These are phyloP conservation scores for Andrena bicolor DNA, from an alignment of 2,888 invertebrate genomes.

Conservation along the genomic window DNA sequence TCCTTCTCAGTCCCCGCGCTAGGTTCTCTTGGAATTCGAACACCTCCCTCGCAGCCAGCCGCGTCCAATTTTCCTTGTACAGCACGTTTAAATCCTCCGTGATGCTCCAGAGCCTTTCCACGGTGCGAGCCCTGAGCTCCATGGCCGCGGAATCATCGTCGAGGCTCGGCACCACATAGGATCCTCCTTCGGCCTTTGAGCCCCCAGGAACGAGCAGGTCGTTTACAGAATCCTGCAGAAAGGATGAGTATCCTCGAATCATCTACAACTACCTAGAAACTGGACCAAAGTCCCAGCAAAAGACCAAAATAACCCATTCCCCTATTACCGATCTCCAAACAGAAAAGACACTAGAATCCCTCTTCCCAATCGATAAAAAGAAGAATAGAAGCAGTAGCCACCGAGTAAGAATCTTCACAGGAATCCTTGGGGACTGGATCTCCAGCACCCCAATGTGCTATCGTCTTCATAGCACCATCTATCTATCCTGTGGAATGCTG, in stretches of 20 bases:
- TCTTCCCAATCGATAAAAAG: too few relatives aligned
- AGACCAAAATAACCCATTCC: too few relatives aligned
- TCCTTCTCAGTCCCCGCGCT: conserved; percentile 82
- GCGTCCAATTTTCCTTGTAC: conserved; percentile 96
- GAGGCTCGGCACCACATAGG: conserved; percentile 66
- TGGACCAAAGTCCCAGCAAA: too few relatives aligned
- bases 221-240: conserved; percentile 71
- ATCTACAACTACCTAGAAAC: too few relatives aligned
- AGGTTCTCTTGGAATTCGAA: conserved; percentile 91
- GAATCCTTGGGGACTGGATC: too few relatives aligned
- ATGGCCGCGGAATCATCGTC: conserved; percentile 85
- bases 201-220: conserved; percentile 67
- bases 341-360: too few relatives aligned
- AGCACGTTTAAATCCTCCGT: conserved; percentile 95
- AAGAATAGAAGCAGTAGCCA: too few relatives aligned
- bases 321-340: too few relatives aligned
- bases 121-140: conserved; percentile 90
- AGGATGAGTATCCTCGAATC: not conserved
- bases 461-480: too few relatives aligned
- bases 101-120: conserved; percentile 93
- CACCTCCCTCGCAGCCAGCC: conserved; percentile 94
- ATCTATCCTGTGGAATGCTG: too few relatives aligned
- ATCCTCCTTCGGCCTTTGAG: conserved; percentile 84
- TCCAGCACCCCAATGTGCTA: too few relatives aligned
- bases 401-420: too few relatives aligned